Evolutionary conservation across 2,888 invertebrate species (phyloP).

Genomic region (Himalopsyche japonica): DNA sequence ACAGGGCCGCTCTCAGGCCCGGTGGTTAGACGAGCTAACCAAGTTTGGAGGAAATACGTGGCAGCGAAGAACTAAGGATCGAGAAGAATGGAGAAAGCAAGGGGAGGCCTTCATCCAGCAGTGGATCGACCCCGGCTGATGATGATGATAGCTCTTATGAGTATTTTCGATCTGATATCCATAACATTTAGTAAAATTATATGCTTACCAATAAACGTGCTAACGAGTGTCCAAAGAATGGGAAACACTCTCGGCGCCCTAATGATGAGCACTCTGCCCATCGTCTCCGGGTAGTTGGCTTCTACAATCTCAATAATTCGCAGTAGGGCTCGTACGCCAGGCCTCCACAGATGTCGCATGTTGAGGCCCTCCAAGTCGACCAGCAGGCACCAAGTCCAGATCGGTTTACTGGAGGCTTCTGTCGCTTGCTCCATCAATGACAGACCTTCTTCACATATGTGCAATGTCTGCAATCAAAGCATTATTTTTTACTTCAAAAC

Average conservation of each 20-base stretch:
- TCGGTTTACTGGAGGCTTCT: slow-evolving; percentile 74
- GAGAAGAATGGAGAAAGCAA: too few relatives aligned
- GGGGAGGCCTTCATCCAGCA: too few relatives aligned
- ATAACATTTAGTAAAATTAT: too few relatives aligned
- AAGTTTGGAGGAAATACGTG: too few relatives aligned
- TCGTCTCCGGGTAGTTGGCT: slow-evolving; percentile 93
- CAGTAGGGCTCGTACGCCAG: slow-evolving; percentile 78
- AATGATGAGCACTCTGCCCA: slow-evolving; percentile 88
- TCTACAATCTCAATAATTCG: slow-evolving; percentile 75
- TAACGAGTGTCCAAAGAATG: slow-evolving; percentile 92
- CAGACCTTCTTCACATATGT: slow-evolving; percentile 90
- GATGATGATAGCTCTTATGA: too few relatives aligned
- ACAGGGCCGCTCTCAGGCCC: too few relatives aligned
- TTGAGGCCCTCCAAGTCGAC: slow-evolving; percentile 93
- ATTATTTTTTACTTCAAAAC: not conserved
- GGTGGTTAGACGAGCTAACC: too few relatives aligned
- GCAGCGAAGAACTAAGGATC: too few relatives aligned
- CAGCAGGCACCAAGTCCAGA: slow-evolving; percentile 86
- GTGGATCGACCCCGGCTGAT: too few relatives aligned
- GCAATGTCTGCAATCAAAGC: slow-evolving; percentile 65
- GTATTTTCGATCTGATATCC: too few relatives aligned
- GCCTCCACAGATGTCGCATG: slow-evolving; percentile 94
- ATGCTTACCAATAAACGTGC: slow-evolving; percentile 82
- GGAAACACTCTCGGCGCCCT: slow-evolving; percentile 93
- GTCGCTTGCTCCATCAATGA: slow-evolving; percentile 86